These are phyloP conservation scores for Cecidostiba fungosa DNA, from an alignment of 2,888 invertebrate species.

Conservation along the genomic window DNA sequence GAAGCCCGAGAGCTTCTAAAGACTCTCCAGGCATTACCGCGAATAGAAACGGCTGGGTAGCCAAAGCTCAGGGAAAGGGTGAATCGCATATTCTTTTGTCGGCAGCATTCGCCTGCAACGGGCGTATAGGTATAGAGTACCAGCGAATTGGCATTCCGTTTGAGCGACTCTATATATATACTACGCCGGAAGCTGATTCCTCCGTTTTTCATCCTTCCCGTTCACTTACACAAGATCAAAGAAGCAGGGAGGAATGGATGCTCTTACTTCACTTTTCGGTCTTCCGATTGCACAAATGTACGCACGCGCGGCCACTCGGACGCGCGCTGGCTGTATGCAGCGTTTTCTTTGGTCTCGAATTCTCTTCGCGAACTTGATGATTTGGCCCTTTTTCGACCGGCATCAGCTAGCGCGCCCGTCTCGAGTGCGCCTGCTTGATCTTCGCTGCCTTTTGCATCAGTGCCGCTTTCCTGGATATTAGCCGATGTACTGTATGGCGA, in stretches of 20 bases:
- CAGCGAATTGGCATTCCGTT: constrained; percentile 70
- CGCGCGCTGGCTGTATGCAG: background rate
- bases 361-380: background rate
- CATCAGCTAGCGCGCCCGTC: no score
- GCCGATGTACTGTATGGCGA: no score
- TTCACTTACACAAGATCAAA: constrained; percentile 60
- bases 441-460: no score
- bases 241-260: background rate
- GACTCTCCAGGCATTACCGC: background rate
- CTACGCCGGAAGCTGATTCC: constrained; percentile 15
- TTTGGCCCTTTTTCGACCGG: background rate
- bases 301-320: background rate
- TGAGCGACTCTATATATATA: constrained; percentile 62
- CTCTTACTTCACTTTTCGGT: background rate
- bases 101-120: constrained; percentile 67
- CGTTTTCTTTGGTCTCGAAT: background rate
- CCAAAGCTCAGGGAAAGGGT: constrained; percentile 50
- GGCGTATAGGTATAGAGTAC: no score
- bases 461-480: no score
- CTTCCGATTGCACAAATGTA: background rate
- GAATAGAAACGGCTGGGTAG: background rate
- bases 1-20: background rate
- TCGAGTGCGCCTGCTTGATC: no score
- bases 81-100: constrained; percentile 68
- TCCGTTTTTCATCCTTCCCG: constrained; percentile 52